Base-by-base conservation (phyloP, 2,888 invertebrate species). In the Hesperia comma region DNA sequence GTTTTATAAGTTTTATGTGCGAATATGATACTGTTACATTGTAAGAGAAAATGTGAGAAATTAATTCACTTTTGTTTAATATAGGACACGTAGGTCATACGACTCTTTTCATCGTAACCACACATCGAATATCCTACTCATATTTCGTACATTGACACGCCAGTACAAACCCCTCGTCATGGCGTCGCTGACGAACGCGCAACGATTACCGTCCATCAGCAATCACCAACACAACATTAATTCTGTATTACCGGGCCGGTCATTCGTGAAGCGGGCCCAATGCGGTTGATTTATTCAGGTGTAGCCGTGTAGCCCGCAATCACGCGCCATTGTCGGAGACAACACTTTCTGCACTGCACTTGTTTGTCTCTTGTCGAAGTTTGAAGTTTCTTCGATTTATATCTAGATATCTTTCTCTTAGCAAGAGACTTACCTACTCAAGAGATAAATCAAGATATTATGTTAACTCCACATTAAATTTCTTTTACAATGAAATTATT, bases 241-340 rank as follows among this genome's bases (percentile, higher is more conserved):
- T 58, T 64, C 64, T 53, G 53, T 26, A 64, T 64, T 58, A 64
- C 64, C 51, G 49, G 19, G 33, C 63, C 46, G 56, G 46, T 63
- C 63, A 55, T 43, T 46, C 51, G 51, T 58, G 56, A 63, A 49
- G 43, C 43, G 43, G 49, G 10, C 19, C n/a, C 19, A 78, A 78
- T 77, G 75, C 77, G 79, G 72, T 78, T 84, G 88, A 88, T 88
- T 87, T 87, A 88, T 87, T 87, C 87, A 87, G 87, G 84, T 81
- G 83, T 81, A 80, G 77, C 77, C 82, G 84, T 81, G 83, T 81
- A 80, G 77, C 77, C 82, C 83, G 86, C 86, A 88, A 88, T 88
- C 88, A 88, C 80, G 80, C 78, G 77, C 86, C 82, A 87, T 87
- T 88, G 87, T 88, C 76, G 77, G 75, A 56, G 56, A 10, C 12